phyloP scores from a whole-genome alignment of 2,113 vertebrate species.

The Epinephelus fuscoguttatus region DNA sequence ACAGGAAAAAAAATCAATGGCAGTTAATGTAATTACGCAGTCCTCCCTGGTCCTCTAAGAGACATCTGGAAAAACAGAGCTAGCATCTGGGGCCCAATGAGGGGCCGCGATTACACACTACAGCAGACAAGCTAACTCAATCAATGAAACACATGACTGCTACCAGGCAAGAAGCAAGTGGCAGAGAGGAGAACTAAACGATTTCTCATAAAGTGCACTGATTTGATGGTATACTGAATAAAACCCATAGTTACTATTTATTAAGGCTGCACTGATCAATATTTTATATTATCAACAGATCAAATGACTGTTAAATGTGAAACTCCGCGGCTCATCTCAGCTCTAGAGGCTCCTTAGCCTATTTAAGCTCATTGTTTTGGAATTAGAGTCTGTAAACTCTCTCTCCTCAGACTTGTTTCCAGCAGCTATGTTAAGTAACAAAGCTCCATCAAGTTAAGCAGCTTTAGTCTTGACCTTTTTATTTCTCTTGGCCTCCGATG shows the following conservation, averaged over 20 bases:
- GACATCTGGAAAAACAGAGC: slow-evolving; percentile 50
- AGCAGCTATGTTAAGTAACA: too few relatives aligned
- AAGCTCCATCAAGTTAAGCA: not conserved
- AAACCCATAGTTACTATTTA: not conserved
- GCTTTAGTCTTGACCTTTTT: not conserved
- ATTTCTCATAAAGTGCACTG: not conserved
- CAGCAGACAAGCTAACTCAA: slow-evolving; percentile 21
- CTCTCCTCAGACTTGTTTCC: too few relatives aligned
- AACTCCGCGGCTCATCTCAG: too few relatives aligned
- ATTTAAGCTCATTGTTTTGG: not conserved
- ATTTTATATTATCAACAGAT: not conserved
- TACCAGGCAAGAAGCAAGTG: not conserved
- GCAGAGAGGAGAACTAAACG: not conserved
- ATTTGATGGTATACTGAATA: not conserved
- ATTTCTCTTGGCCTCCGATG: not conserved
- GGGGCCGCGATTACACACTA: slow-evolving; percentile 19
- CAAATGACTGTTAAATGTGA: not conserved
- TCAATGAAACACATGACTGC: slow-evolving; percentile 27
- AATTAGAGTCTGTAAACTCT: too few relatives aligned
- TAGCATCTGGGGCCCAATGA: slow-evolving; percentile 27
- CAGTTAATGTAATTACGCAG: slow-evolving; percentile 46
- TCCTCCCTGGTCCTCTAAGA: slow-evolving; percentile 4
- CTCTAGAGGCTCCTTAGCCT: not conserved
- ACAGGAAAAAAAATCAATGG: slow-evolving; percentile 15
- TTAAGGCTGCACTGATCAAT: slow-evolving; percentile 1